Conservation (phyloP, 2,797 vertebrate genomes). For the Gambelia wislizenii region DNA sequence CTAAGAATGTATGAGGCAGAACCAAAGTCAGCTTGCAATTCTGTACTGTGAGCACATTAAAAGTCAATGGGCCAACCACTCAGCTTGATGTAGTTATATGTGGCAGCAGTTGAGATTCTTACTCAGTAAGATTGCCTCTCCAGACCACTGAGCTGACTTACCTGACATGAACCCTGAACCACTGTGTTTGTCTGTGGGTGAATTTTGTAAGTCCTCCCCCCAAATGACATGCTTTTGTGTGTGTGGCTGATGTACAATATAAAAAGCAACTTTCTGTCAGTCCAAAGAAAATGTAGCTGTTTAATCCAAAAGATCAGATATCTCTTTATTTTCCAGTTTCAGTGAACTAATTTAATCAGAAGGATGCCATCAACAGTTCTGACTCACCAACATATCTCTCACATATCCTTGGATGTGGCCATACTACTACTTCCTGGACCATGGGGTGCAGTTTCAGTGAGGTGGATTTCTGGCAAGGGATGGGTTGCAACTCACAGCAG, state of each 20-base stretch:
- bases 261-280: neutral
- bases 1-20: conserved; percentile 29
- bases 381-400: neutral
- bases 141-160: conserved; percentile 1
- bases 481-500: no score
- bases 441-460: no score
- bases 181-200: neutral
- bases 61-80: conserved; percentile 38
- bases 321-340: neutral
- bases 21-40: conserved; percentile 25
- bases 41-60: conserved; percentile 30
- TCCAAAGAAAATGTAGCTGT: neutral
- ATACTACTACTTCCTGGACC: no score
- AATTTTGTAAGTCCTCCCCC: neutral
- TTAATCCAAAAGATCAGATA: neutral
- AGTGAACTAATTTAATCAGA: neutral
- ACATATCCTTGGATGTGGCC: neutral
- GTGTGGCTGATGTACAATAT: no score
- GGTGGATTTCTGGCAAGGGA: no score
- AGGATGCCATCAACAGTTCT: neutral
- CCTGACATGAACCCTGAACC: neutral
- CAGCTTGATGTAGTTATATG: conserved; percentile 17
- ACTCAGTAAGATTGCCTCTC: neutral
- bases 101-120: conserved; percentile 7
- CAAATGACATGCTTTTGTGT: no score